Base-by-base conservation (phyloP, 2,113 vertebrate genomes). In the Thamnophis sirtalis region DNA sequence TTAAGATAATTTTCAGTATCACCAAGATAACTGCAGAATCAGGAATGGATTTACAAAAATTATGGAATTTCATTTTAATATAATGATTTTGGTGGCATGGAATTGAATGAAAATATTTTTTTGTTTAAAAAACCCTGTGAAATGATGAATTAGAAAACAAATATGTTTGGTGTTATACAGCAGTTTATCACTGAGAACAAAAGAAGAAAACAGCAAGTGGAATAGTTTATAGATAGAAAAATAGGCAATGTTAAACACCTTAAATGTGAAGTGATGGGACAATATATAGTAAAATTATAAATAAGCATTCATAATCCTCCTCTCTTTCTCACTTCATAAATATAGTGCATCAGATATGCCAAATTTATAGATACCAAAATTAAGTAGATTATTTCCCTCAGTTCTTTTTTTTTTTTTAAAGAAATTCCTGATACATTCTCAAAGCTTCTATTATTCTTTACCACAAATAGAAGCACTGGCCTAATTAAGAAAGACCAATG, bases 11-110 rank as follows among this genome's bases (percentile, higher is more conserved):
- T 88, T 89, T 60, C 68, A 84, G 68, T 89, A 84, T n/a, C 68
- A 89, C 68, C 43, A 92, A 84, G 91, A 19, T 92, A 92, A 92
- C 43, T 84, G 68, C 87, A 92, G 68, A 89, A 92, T 68, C 87
- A 92, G 87, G 58, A 43, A 87, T 87, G 58, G 58, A 87, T 26
- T 85, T 87, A 54, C 68, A 84, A 89, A 92, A 89, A 26, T 80
- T 91, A 91, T 48, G 73, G 68, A 50, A 22, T 68, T 88, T 33
- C 28, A 56, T 6, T 88, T 84, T 84, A 84, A 89, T 28, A 33
- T 87, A 54, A 88, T 48, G 9, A 24, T 26, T 87, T 73, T 80
- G 56, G 68, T 10, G 19, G 53, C 11, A 56, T 92, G 87, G 13
- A 84, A 84, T 43, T 17, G 43, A 89, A 92, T 89, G 87, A 68